Percentiles rank a stretch among this genome's conserved stretches.
These are phyloP conservation scores for Kobus ellipsiprymnus DNA, from an alignment of 2,113 vertebrate species.

Conservation along the genomic window DNA sequence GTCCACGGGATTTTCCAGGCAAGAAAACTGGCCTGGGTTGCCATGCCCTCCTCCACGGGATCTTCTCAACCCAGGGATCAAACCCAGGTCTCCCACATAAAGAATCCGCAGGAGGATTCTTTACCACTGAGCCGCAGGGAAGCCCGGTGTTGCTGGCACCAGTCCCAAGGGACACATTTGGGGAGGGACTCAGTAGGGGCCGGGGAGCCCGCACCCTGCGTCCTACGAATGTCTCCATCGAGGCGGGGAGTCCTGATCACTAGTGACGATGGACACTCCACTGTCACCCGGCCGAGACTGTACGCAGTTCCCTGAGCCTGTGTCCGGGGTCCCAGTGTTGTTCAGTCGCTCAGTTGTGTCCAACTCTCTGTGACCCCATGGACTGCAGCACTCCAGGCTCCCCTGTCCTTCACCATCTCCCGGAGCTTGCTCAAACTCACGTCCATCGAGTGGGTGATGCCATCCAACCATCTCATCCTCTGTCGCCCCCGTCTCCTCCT, in stretches of 20 bases:
- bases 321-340: rapidly evolving
- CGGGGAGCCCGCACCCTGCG: rapidly evolving
- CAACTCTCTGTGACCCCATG: not conserved
- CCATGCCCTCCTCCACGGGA: not conserved
- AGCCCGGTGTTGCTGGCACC: not conserved
- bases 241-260: not conserved
- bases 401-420: not conserved
- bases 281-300: rapidly evolving
- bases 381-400: not conserved
- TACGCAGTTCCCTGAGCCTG: rapidly evolving
- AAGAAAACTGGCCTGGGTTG: not conserved
- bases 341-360: too few relatives aligned
- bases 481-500: not conserved
- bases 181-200: rapidly evolving
- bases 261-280: rapidly evolving
- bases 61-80: not conserved
- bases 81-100: not conserved
- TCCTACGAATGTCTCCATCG: too few relatives aligned
- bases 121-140: not conserved
- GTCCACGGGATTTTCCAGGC: not conserved
- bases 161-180: too few relatives aligned
- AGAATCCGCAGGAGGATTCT: not conserved
- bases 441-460: not conserved
- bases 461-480: not conserved
- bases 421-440: not conserved